Base-by-base conservation (phyloP, 1,140 invertebrate genomes). In the Drosophila parvula region DNA sequence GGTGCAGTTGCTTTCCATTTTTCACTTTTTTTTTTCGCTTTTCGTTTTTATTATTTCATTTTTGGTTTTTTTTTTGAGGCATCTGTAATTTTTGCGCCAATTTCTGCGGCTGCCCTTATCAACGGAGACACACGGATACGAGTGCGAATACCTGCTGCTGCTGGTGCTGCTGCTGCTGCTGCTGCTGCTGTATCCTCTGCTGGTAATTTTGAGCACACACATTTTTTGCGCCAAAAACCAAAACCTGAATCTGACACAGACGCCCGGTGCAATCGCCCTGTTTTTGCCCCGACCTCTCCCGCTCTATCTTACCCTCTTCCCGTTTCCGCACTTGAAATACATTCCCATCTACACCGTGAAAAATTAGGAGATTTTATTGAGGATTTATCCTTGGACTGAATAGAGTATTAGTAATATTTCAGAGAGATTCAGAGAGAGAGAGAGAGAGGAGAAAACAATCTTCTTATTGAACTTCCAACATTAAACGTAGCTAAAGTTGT, bases 81-180 rank as follows among this genome's bases (percentile, higher is more conserved):
- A 86, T 86, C 82, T 86, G 82, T 81, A 79, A 78, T 81, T 86
- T 86, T 88, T 86, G 82, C 83, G 82, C 83, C 83, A 88, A 88
- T 86, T 86, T 82, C 55, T 76, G 79, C 65, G 79, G 81, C 70
- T 58, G 56, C 63, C 57, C 45, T 50, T 65, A 60, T 51, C 57
- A 32, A 44, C 55, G 43, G 38, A 53, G 61, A 50, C 55, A 60
- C 36, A 59, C 60, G 55, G 51, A 67, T 38, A 44, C 64, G 47
- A 61, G 51, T 60, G 63, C 64, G 58, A 76, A 84, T 83, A 84
- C 79, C 83, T 88, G 82, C 78, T 81, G 70, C 34, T 28, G 45
- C 22, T 14, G n/a, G n/a, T n/a, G n/a, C n/a, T n/a, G n/a, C n/a
- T n/a, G n/a, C n/a, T n/a, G n/a, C n/a, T n/a, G n/a, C n/a, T n/a